Percentiles rank a stretch among this genome's conserved stretches.
These are phyloP conservation scores for Crambe crambe DNA, from an alignment of 37 sponge, comb jelly and placozoan genomes.

Conservation along the genomic window DNA sequence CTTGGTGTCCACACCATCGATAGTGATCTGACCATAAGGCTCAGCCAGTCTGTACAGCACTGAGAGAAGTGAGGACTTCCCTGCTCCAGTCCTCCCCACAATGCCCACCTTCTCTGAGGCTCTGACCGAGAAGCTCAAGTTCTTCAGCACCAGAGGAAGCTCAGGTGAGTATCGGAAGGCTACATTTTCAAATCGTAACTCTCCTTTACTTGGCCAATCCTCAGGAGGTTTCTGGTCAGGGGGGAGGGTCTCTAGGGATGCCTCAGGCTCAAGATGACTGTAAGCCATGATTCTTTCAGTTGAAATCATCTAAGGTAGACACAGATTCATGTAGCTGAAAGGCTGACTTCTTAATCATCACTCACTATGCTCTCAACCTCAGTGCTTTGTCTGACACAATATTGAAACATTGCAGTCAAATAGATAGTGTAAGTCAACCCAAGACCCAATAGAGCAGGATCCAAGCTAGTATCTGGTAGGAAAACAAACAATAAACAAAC, in stretches of 20 bases:
- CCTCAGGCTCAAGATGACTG: slow-evolving; percentile 59
- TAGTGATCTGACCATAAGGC: slow-evolving; percentile 71
- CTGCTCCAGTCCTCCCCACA: slow-evolving; percentile 95
- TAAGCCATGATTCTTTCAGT: slow-evolving; percentile 79
- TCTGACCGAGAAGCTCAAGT: slow-evolving; percentile 49
- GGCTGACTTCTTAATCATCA: neutral
- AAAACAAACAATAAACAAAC: neutral
- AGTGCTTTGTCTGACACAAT: slow-evolving; percentile 71
- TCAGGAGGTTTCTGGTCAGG: slow-evolving; percentile 43
- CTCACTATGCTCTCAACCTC: slow-evolving; percentile 82
- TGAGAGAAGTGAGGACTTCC: slow-evolving; percentile 86
- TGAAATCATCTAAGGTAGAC: slow-evolving; percentile 68
- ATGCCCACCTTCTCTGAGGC: slow-evolving; percentile 87
- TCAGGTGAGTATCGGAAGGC: slow-evolving; percentile 48
- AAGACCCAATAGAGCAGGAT: slow-evolving; percentile 67
- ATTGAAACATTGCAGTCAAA: slow-evolving; percentile 81
- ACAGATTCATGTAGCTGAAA: neutral
- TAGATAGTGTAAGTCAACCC: slow-evolving; percentile 68
- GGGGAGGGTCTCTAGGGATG: slow-evolving; percentile 52
- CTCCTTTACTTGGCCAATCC: slow-evolving; percentile 73
- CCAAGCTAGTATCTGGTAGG: neutral
- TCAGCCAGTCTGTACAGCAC: slow-evolving; percentile 87
- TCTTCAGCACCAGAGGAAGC: slow-evolving; percentile 66
- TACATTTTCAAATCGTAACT: slow-evolving; percentile 41
- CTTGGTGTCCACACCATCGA: slow-evolving; percentile 79